Base-by-base conservation (phyloP, 2,888 invertebrate species). In the Polia nebulosa region DNA sequence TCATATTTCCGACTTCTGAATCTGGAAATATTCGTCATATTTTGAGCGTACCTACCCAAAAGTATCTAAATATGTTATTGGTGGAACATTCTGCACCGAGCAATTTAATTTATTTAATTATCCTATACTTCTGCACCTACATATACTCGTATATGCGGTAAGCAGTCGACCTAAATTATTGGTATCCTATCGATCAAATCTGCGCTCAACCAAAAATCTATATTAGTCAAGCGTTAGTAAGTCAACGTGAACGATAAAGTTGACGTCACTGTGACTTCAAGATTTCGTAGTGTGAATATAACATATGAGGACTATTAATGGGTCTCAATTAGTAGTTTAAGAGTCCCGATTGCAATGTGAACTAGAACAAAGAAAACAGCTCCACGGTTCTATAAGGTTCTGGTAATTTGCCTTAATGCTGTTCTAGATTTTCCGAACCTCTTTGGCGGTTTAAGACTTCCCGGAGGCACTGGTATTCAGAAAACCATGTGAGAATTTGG, bases 131-230 rank as follows among this genome's bases (percentile, higher is more conserved):
- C 8, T 49, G 17, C 2, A 27, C 27, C 17, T 2, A 17, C 6
- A 13, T 41, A 3, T n/a, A 9, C 3, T n/a, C 41, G 0, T 20
- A 20, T 41, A 44, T 11, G 5, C n/a, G 17, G 49, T 17, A 8
- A 29, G 32, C 29, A 52, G 29, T 8, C 13, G 3, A n/a, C 11
- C n/a, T n/a, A n/a, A 13, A 17, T 67, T 69, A 67, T 67, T 57
- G 32, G 57, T 32, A 20, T 8, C 34, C n/a, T 20, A 39, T 57
- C 57, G 45, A 47, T 67, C 22, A 39, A 32, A 53, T 11, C 22
- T 47, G 58, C 45, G 47, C 45, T 47, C 36, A 39, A 39, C 29
- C 11, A 20, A 4, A 22, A 17, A 49, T 11, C 3, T 25, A 25
- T 41, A 39, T 32, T 34, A 69, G 15, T 45, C 15, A 69, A 36